Evolutionary conservation across 2,113 vertebrate genomes (phyloP), one percentile per base, ranked within the genome.

Genomic region (Proteles cristata): DNA sequence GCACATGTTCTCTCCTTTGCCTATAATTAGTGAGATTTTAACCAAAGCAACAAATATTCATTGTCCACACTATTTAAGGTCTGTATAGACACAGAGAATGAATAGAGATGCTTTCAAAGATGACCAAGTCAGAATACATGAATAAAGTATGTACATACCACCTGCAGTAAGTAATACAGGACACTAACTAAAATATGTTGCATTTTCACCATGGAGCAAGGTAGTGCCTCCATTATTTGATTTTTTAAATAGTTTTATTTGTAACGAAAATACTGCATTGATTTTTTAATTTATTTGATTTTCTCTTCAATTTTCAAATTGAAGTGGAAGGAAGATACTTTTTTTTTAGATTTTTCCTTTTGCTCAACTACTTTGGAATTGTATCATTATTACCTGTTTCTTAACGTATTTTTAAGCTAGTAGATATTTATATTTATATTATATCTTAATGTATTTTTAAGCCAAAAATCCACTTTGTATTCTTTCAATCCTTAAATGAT

Each of bases 261-360:
- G 11, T 80, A 89, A 66, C n/a, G 39, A 89, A 65, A 94, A 76
- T 89, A 63, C 43, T 83, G 15, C 58, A 45, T 53, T 90, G 68
- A 61, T 33, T 43, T 48, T 83, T 93, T 74, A 58, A 82, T 91
- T 82, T 73, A 89, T 85, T 95, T 93, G 7, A 84, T 92, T 94
- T 96, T 48, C 45, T 94, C 94, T 93, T 94, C 79, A 66, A 33
- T 88, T 97, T 93, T 66, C 95, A 76, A 97, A 95, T 43, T 73
- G 65, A 95, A 94, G 76, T 89, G 83, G 31, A 93, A 96, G 74
- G 53, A 94, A 65, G 48, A 73, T 53, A 6, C 8, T 66, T 86
- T 92, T 21, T 11, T 21, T 45, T 28, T 7, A 21, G 26, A 28
- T 93, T 80, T 93, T 31, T 33, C 19, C n/a, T 61, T 81, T 92